Evolutionary conservation across 2,888 invertebrate species (phyloP), one percentile per base, ranked within the genome.

Genomic region (Reticulitermes lucifugus): DNA sequence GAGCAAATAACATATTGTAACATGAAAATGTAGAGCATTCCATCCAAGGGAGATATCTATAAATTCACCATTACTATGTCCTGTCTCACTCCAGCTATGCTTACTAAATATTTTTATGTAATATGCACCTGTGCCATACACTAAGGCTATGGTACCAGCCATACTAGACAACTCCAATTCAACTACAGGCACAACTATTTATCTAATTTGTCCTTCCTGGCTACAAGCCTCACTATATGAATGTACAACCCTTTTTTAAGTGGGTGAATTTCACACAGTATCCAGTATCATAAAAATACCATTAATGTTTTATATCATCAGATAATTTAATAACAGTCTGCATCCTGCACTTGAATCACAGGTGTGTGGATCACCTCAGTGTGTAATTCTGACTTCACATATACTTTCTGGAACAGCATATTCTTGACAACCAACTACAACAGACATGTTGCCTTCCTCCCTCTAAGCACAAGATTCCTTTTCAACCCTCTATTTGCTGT

Each of bases 401-500:
- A n/a, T 9, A 65, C 12, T 41, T 73, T 41, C 35, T 73, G 29
- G 35, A 73, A 35, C 73, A 73, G 73, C 0, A 4, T 65, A 12
- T 73, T 41, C 41, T 41, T 73, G 35, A 41, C 21, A 73, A 22
- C 73, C 41, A 77, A 77, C 77, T 77, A 77, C 77, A 77, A 81
- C 29, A 86, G 77, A 75, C 86, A 87, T 29, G 86, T 87, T 21
- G 87, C 85, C 71, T 86, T 86, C 55, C 87, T 80, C 60, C 86
- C 87, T 82, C 86, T 84, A 55, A 86, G 91, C 86, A 90, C 91
- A 85, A 91, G 88, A 88, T 91, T 91, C 89, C 91, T 90, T 88
- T 91, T 91, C 86, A 91, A 89, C 79, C 91, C 91, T 86, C 91
- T 88, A 88, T 91, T 91, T 86, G 91, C 91, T 41, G 91, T 91